These are phyloP conservation scores for Gorsachius magnificus DNA, from an alignment of 2,797 vertebrate species.

Conservation along the genomic window DNA sequence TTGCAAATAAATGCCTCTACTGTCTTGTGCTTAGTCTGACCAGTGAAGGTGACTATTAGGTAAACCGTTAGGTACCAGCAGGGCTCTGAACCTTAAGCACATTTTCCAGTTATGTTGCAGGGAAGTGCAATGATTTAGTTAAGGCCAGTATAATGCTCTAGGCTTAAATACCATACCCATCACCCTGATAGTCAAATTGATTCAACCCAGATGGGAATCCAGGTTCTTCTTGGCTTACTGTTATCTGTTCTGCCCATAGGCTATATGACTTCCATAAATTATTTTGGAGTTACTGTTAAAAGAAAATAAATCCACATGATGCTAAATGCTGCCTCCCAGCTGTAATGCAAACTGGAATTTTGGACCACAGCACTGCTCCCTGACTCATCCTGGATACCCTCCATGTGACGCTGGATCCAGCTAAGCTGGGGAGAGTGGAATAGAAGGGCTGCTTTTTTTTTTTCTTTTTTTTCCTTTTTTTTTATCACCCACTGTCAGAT, in stretches of 20 bases:
- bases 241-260: conserved; percentile 37
- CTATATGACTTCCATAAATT: conserved; percentile 32
- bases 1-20: not conserved
- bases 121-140: not conserved
- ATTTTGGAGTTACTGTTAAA: conserved; percentile 29
- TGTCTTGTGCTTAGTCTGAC: not conserved
- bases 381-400: conserved; percentile 61
- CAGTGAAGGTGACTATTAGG: not conserved
- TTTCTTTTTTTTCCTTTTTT: not conserved
- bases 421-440: not conserved
- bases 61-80: not conserved
- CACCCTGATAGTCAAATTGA: not conserved
- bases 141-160: not conserved
- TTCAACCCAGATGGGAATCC: conserved; percentile 38
- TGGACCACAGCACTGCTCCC: conserved; percentile 21
- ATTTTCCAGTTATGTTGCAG: not conserved
- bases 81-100: not conserved
- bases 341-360: conserved; percentile 57
- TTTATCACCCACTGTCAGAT: not conserved
- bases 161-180: conserved; percentile 36
- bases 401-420: conserved; percentile 23
- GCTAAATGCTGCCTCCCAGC: conserved; percentile 40
- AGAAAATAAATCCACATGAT: conserved; percentile 55
- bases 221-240: conserved; percentile 35
- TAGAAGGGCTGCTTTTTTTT: not conserved